Conservation (phyloP, 2,888 invertebrate genomes). For the Celastrina argiolus region DNA sequence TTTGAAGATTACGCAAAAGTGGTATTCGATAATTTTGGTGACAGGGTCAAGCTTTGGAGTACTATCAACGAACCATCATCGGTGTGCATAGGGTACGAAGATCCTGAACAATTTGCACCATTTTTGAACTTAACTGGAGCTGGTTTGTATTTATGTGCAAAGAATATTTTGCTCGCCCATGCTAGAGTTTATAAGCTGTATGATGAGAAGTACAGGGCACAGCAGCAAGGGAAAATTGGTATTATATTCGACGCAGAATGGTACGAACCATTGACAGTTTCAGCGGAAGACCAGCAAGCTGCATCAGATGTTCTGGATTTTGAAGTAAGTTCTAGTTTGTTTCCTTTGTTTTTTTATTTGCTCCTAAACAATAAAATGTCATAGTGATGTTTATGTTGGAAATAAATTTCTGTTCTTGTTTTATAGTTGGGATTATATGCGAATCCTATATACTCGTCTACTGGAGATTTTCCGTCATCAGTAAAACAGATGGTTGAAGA, state of each 20-base stretch:
- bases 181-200: slow-evolving; percentile 59
- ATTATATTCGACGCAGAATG: slow-evolving; percentile 33
- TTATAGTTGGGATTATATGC: background rate
- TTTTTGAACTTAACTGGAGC: slow-evolving; percentile 49
- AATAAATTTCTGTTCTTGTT: too few relatives aligned
- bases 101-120: slow-evolving; percentile 40
- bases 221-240: slow-evolving; percentile 41
- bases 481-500: background rate
- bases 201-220: slow-evolving; percentile 43
- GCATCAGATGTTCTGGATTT: slow-evolving; percentile 30
- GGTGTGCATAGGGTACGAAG: slow-evolving; percentile 41
- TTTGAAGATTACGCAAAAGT: slow-evolving; percentile 71
- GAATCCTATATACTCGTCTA: background rate
- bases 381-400: too few relatives aligned
- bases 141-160: slow-evolving; percentile 65
- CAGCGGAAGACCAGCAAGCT: slow-evolving; percentile 27
- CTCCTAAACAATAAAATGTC: too few relatives aligned
- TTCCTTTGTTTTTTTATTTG: background rate
- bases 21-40: slow-evolving; percentile 53
- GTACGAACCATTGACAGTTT: slow-evolving; percentile 48
- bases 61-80: slow-evolving; percentile 70
- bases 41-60: slow-evolving; percentile 64
- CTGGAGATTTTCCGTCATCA: background rate
- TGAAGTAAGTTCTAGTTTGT: slow-evolving; percentile 24
- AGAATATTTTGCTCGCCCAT: slow-evolving; percentile 74